Evolutionary conservation across 2,113 vertebrate species (phyloP), one percentile per base, ranked within the genome.

Genomic region (Columbina picui): DNA sequence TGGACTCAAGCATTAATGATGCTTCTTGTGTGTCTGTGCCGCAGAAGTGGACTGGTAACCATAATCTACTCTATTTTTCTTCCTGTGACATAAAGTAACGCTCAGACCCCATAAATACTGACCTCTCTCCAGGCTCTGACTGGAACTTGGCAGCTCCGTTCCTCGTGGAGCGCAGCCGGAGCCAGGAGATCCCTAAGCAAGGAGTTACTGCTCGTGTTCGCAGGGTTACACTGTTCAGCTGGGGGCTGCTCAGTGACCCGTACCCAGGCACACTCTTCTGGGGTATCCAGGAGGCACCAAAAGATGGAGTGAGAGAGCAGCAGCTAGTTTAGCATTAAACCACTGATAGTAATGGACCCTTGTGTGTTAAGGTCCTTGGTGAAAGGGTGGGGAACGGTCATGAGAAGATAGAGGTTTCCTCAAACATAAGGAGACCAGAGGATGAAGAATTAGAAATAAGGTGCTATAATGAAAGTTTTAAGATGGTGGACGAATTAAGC

Each of bases 61-160:
- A n/a, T 45, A 69, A 61, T 53, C 69, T 36, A 56, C 53, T 49
- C 26, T 64, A 9, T 92, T 88, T 94, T 92, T 92, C 73, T 90
- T 87, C 30, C 53, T 73, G 21, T 89, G 83, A 71, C 65, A 92
- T 64, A 78, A 70, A 81, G 82, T 60, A 90, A 64, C 7, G 12
- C 60, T 94, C 73, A 87, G 19, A 69, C 39, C 38, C 53, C 61
- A 86, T 87, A 92, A 85, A 94, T 69, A 94, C 10, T 75, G 73
- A 87, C 36, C 36, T 85, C 53, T 82, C 39, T 87, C 41, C 9
- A 39, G 39, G 77, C 32, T 94, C 55, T 74, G 69, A 81, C 87
- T 87, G 53, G 34, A 90, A 89, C 29, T 94, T 89, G 87, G 71
- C 83, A 82, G 50, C 23, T 78, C 30, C 1, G 0, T 73, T 93